Percentiles rank a stretch among this genome's conserved stretches.
phyloP scores from a whole-genome alignment of 2,888 invertebrate species.

The Diaphora mendica region DNA sequence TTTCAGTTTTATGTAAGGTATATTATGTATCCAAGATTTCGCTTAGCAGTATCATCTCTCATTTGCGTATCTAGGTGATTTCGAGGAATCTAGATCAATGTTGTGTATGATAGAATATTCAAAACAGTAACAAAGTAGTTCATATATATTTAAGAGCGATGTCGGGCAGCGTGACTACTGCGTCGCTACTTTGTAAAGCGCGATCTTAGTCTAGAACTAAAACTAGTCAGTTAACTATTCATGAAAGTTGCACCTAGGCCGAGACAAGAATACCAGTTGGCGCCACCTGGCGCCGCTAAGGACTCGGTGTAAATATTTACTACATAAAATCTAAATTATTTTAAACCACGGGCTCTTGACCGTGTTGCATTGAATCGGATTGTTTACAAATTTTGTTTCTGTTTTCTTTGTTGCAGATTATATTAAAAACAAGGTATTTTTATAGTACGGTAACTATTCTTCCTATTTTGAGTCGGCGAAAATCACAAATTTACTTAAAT shows the following conservation, averaged over 20 bases:
- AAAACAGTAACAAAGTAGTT: slow-evolving; percentile 29
- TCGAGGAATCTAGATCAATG: neutral
- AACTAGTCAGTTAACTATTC: slow-evolving; percentile 80
- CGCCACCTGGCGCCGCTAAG: slow-evolving; percentile 64
- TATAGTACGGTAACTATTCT: neutral
- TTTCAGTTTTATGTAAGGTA: neutral
- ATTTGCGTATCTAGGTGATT: neutral
- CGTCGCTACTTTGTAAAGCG: slow-evolving; percentile 56
- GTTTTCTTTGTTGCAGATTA: neutral
- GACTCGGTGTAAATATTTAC: slow-evolving; percentile 46
- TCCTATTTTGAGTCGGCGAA: neutral
- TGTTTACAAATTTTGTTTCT: neutral
- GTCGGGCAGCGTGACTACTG: slow-evolving; percentile 53
- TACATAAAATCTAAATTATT: slow-evolving; percentile 34
- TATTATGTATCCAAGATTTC: neutral
- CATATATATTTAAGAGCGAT: slow-evolving; percentile 50
- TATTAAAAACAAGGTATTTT: neutral
- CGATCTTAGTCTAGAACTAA: slow-evolving; percentile 63
- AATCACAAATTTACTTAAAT: neutral
- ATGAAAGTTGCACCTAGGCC: slow-evolving; percentile 81
- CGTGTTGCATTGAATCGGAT: neutral
- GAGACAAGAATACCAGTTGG: slow-evolving; percentile 78
- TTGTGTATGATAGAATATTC: neutral
- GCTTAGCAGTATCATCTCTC: neutral
- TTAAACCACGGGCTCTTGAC: neutral